Conservation (phyloP, 2,888 invertebrate species). For the Lypha dubia region DNA sequence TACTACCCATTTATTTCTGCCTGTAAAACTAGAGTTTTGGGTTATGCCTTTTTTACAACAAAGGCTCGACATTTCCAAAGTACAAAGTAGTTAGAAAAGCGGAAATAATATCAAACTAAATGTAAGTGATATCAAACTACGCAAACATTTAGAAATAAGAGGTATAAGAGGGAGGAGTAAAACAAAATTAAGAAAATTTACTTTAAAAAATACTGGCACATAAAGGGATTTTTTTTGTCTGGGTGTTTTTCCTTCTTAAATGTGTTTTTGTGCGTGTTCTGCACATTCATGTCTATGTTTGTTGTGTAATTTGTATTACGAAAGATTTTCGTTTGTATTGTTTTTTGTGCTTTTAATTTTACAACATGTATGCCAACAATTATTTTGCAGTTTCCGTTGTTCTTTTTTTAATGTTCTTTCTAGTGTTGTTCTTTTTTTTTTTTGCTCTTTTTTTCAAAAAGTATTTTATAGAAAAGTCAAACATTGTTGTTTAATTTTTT, state of each 20-base stretch:
- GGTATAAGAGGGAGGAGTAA: neutral
- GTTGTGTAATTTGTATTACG: slow-evolving; percentile 15
- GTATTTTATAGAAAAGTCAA: slow-evolving; percentile 29
- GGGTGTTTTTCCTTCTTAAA: too few relatives aligned
- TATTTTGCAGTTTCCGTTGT: slow-evolving; percentile 36
- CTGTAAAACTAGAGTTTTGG: too few relatives aligned
- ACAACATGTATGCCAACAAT: slow-evolving; percentile 58
- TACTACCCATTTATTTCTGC: too few relatives aligned
- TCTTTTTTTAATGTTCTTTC: neutral
- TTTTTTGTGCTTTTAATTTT: slow-evolving; percentile 44
- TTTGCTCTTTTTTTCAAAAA: neutral
- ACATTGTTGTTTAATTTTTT: slow-evolving; percentile 6
- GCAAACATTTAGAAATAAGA: slow-evolving; percentile 26
- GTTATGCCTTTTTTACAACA: too few relatives aligned
- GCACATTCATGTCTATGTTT: slow-evolving; percentile 9
- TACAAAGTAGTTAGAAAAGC: slow-evolving; percentile 38
- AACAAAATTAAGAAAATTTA: slow-evolving; percentile 22
- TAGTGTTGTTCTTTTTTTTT: too few relatives aligned
- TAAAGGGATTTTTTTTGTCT: slow-evolving; percentile 11
- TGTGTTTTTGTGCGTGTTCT: neutral
- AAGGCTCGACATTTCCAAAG: too few relatives aligned
- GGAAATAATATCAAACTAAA: slow-evolving; percentile 65
- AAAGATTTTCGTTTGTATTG: slow-evolving; percentile 27
- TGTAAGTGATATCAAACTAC: slow-evolving; percentile 48
- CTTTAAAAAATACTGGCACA: slow-evolving; percentile 26